Percentiles rank a stretch among this genome's conserved stretches.
These are phyloP conservation scores for Burhinus oedicnemus DNA, from an alignment of 2,113 vertebrate genomes.

Conservation along the genomic window DNA sequence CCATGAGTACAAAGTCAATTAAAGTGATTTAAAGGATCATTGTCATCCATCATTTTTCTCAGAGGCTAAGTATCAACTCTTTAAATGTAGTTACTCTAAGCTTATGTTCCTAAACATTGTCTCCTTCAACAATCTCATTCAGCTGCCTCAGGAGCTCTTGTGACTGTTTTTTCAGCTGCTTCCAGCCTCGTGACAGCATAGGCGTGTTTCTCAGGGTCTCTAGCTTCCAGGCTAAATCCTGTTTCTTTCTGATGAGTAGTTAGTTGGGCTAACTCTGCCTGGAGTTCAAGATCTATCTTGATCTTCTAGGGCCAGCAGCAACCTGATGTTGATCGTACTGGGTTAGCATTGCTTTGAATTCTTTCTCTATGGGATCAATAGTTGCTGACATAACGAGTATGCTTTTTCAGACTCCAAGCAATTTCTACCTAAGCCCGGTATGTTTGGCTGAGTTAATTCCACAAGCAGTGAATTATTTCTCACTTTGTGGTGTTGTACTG, in stretches of 20 bases:
- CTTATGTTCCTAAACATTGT: neutral
- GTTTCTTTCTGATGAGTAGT: neutral
- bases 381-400: neutral
- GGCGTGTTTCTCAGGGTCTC: neutral
- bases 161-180: neutral
- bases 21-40: neutral
- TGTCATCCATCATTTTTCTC: neutral
- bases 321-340: neutral
- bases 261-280: neutral
- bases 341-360: neutral
- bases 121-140: neutral
- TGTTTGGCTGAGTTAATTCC: neutral
- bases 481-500: neutral
- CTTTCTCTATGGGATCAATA: neutral
- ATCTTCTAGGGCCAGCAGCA: neutral
- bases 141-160: neutral
- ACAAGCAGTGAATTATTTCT: neutral
- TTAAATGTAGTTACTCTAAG: neutral
- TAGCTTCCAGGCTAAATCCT: neutral
- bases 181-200: neutral
- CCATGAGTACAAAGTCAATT: neutral
- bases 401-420: neutral
- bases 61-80: neutral
- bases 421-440: neutral
- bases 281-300: neutral